Percentiles rank a stretch among this genome's conserved stretches.
Conservation (phyloP, 1,140 invertebrate species). For the Trachymyrmex cornetzi region DNA sequence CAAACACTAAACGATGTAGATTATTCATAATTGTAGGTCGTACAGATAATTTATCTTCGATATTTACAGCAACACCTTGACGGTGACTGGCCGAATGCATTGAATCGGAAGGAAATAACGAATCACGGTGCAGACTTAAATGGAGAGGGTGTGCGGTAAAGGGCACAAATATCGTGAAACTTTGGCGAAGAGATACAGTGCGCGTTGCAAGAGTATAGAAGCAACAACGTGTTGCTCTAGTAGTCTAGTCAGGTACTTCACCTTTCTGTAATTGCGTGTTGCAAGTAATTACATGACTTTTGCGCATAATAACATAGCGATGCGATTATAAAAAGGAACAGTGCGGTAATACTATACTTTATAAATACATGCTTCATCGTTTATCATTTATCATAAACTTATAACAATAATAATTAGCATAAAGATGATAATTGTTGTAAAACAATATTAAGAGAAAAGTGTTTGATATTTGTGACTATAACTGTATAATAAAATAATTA, state of each 20-base stretch:
- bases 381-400: not conserved
- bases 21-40: not conserved
- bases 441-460: not conserved
- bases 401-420: not conserved
- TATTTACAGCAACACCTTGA: not conserved
- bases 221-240: slow-evolving; percentile 16
- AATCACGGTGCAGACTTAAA: slow-evolving; percentile 22
- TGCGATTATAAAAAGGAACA: not conserved
- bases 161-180: slow-evolving; percentile 44
- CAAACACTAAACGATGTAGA: not conserved
- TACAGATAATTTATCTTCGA: not conserved
- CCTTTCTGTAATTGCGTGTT: not conserved
- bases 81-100: not conserved
- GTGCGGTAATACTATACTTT: not conserved
- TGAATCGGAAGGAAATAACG: slow-evolving; percentile 44
- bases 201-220: slow-evolving; percentile 43
- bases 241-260: not conserved
- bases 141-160: slow-evolving; percentile 50
- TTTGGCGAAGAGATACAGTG: slow-evolving; percentile 37
- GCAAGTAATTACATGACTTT: slow-evolving; percentile 11
- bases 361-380: not conserved
- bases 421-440: not conserved
- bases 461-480: too few species aligned
- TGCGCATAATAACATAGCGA: not conserved
- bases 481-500: too few species aligned